phyloP scores from a whole-genome alignment of 2,113 vertebrate genomes.

The Myiozetetes cayanensis region DNA sequence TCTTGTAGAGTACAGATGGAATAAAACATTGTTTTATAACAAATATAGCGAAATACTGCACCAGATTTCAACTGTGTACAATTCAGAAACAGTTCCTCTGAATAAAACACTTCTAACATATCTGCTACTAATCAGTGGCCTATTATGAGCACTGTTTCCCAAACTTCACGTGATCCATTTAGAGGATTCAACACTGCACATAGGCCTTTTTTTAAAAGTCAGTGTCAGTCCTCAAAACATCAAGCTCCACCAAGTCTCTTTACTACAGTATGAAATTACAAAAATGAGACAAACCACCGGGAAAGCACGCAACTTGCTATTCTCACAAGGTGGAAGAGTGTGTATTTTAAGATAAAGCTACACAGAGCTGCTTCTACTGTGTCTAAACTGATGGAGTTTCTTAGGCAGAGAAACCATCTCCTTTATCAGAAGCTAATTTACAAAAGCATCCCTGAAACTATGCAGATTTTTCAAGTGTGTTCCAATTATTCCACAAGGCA shows the following conservation, averaged over 20 bases:
- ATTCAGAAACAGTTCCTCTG: neutral
- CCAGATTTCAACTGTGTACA: neutral
- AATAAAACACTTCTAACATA: neutral
- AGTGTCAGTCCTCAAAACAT: neutral
- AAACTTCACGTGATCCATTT: neutral
- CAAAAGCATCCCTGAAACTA: neutral
- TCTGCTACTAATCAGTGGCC: neutral
- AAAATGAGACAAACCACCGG: neutral
- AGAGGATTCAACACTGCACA: neutral
- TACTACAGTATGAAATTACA: neutral
- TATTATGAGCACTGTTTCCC: neutral
- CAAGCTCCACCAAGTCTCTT: neutral
- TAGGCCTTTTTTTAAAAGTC: neutral
- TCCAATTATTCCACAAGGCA: neutral
- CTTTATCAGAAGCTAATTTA: neutral
- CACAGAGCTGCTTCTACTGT: neutral
- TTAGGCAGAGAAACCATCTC: neutral
- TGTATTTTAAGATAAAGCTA: neutral
- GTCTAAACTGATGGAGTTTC: neutral
- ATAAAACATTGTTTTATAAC: conserved; percentile 53
- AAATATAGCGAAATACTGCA: conserved; percentile 35
- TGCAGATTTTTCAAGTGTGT: neutral
- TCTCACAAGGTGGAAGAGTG: neutral
- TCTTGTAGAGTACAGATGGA: conserved; percentile 53
- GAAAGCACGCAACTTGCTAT: neutral